Conservation (phyloP, 2,113 vertebrate species). For the Carassius gibelio region DNA sequence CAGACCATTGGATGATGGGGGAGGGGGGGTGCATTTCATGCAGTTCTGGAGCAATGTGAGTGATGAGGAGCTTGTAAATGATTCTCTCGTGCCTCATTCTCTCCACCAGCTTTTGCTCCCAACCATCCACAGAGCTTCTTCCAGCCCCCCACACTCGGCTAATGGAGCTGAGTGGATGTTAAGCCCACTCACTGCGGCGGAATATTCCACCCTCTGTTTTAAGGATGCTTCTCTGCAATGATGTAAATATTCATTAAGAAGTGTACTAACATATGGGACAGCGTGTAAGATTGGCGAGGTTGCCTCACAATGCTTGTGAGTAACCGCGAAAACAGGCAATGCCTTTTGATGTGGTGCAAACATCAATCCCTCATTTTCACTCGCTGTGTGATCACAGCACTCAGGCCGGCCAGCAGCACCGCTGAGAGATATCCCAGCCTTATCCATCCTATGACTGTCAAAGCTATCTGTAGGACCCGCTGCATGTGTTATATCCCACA, state of each 20-base stretch:
- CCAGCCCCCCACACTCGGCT: conserved; percentile 50
- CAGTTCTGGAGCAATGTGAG: conserved; percentile 62
- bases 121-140: conserved; percentile 48
- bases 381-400: conserved; percentile 39
- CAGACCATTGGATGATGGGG: conserved; percentile 62
- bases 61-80: conserved; percentile 70
- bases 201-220: conserved; percentile 25
- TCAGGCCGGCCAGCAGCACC: conserved; percentile 3
- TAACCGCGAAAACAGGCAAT: neutral
- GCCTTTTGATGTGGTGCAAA: conserved; percentile 29
- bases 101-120: conserved; percentile 61
- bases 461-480: conserved; percentile 19
- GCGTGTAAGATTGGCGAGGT: neutral
- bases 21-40: conserved; percentile 61
- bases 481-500: conserved; percentile 1
- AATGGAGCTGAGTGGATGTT: conserved; percentile 38
- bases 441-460: conserved; percentile 40
- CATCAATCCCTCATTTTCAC: conserved; percentile 38
- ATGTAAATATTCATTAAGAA: conserved; percentile 37
- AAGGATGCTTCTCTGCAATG: neutral
- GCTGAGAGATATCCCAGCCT: conserved; percentile 34
- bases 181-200: neutral
- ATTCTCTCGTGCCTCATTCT: conserved; percentile 44
- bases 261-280: neutral
- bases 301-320: neutral